Base-by-base conservation (phyloP, 2,888 invertebrate genomes). In the Furcula furcula region DNA sequence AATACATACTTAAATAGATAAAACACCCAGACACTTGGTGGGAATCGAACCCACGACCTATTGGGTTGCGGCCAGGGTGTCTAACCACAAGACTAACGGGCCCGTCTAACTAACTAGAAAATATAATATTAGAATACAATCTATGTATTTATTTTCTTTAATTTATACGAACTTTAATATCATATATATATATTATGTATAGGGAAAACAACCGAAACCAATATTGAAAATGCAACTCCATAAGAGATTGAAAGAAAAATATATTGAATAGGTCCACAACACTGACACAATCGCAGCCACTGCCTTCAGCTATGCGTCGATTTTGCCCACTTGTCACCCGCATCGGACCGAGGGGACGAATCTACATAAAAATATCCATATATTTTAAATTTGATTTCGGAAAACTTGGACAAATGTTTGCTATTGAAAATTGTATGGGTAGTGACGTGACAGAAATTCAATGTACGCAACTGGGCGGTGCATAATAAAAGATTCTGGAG, bases 371-470 rank as follows among this genome's bases (percentile, higher is more conserved):
- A 80, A 85, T 84, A 80, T 79, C 77, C 77, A 84, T 81, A 84
- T 83, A n/a, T 86, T 76, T 86, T 83, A 86, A 88, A 87, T 87
- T 83, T 83, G 86, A 87, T 87, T 87, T 84, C 68, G 65, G 70
- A 30, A 19, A 50, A 76, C 70, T 79, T 70, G 79, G 75, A 75
- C 87, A 80, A 87, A 87, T 88, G 84, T 88, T 88, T 87, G 80
- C 87, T 72, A 84, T 86, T 85, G 85, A 78, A 87, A 86, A 83
- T 86, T 82, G 83, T 73, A 74, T 65, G 66, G 68, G 63, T 66
- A 63, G 70, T 80, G 79, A 80, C 83, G 86, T 85, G 85, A 84
- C 78, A 70, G 72, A 83, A 85, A 81, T 83, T 76, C 76, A 70
- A 76, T 74, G 72, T 73, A 58, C 62, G 67, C 49, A 59, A 56